Base-by-base conservation (phyloP, 2,797 vertebrate species). In the Cercopithecus diana region DNA sequence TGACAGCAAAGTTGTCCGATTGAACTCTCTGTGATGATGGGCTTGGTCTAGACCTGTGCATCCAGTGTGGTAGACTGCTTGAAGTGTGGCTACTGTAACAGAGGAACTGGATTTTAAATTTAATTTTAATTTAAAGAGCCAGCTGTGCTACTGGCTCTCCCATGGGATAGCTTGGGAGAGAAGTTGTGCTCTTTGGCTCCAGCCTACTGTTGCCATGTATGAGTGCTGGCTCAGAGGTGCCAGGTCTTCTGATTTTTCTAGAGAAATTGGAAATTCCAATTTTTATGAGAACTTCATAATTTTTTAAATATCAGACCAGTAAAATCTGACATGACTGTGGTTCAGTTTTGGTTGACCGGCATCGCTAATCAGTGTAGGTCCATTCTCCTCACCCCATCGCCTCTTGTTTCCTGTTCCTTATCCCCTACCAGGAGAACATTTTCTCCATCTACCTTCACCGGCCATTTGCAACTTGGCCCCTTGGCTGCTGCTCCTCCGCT, bases 181-280 rank as follows among this genome's bases (percentile, higher is more conserved):
- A 30, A 4, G 2, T 10, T 30, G 1, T 45, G 50, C 33, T 81
- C 5, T 0, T 15, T 58, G 36, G 7, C 22, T 80, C 45, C 20
- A 17, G 26, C 20, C 9, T 7, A 55, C 41, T n/a, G 19, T 12
- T 52, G 50, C 2, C 73, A 26, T 0, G 0, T 13, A 12, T 28
- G 17, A 9, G 2, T 50, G 5, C 9, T 22, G 30, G 36, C 24
- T 77, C 50, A 45, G 41, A 19, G 14, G 8, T 15, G 20, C 48
- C 58, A 26, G 28, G 58, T 58, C 81, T 88, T 64, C 70, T 55
- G 83, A 86, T 28, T 91, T 80, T 76, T 72, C 87, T 95, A 87
- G 61, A 95, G 58, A 94, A 93, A 96, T 5, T 9, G 7, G 76
- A 82, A 76, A 77, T 70, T n/a, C 9, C 79, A 50, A 3, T 61